Evolutionary conservation across 2,113 vertebrate genomes (phyloP), one percentile per base, ranked within the genome.

Genomic region (Ictalurus punctatus): DNA sequence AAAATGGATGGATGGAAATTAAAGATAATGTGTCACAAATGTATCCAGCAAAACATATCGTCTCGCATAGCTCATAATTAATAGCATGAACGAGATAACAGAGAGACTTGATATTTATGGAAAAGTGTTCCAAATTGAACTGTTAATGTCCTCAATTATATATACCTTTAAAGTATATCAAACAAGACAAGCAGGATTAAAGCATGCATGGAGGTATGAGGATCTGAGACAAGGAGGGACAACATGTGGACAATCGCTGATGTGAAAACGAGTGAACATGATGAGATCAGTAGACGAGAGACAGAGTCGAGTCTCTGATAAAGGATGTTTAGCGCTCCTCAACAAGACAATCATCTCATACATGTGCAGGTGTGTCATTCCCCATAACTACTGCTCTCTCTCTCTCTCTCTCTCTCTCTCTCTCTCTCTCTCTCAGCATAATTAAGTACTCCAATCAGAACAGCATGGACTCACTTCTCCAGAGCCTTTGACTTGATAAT

Each of bases 381-480:
- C 9, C 2, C 21, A 17, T 58, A 74, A 74, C 69, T 59, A 74
- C 59, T 21, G 59, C 67, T 30, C 40, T 67, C 81, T n/a, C 48
- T 85, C 56, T 93, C 93, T 92, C 93, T 44, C 40, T 93, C 94
- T 94, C 90, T 93, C 93, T 92, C 91, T 91, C 91, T 81, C 92
- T 94, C 92, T 25, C 93, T 74, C 88, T 93, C 94, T 95, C 93
- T 94, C 95, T 95, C 94, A 95, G 93, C 93, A 95, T 95, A 96
- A 96, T 95, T 96, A 96, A 95, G 94, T 94, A 94, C 93, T 94
- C 94, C 95, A 96, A 96, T 96, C 95, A 96, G 93, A 95, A 93
- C 86, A 94, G 95, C 94, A 95, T 95, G 94, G 94, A 95, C 94
- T 95, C 94, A 94, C 94, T 94, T 93, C 92, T 95, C 94, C 92